phyloP scores from a whole-genome alignment of 2,113 vertebrate species.

The Lichenostomus cassidix region DNA sequence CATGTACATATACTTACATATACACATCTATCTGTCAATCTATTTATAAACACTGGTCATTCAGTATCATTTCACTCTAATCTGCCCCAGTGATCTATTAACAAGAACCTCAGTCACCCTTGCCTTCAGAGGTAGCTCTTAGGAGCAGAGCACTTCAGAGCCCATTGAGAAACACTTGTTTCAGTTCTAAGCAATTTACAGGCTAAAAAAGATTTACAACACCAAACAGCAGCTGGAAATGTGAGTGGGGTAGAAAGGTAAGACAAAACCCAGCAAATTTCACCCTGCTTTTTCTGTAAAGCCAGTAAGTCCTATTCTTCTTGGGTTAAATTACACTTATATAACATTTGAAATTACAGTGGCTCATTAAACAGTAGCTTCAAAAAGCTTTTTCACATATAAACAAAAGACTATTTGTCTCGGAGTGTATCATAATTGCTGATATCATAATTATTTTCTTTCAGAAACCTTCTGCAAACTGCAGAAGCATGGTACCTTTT shows the following conservation, averaged over 20 bases:
- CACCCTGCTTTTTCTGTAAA: background rate
- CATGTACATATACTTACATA: too few relatives aligned
- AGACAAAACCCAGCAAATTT: background rate
- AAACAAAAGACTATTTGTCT: background rate
- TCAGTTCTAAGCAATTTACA: background rate
- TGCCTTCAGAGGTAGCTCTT: background rate
- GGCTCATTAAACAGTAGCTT: background rate
- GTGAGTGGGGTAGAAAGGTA: background rate
- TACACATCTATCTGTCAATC: background rate
- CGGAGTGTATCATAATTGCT: background rate
- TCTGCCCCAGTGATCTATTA: background rate
- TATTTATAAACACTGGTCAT: background rate
- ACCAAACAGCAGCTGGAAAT: background rate
- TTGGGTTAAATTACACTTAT: background rate
- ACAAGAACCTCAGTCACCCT: background rate
- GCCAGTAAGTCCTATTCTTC: background rate
- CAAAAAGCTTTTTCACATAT: background rate
- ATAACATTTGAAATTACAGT: background rate
- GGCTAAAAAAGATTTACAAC: background rate
- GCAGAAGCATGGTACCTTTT: background rate
- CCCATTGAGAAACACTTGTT: background rate
- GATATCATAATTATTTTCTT: background rate
- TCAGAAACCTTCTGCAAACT: background rate
- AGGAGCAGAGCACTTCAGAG: background rate
- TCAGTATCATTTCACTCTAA: background rate